Evolutionary conservation across 1,140 invertebrate species (phyloP).

Genomic region (Pseudoatta argentina): DNA sequence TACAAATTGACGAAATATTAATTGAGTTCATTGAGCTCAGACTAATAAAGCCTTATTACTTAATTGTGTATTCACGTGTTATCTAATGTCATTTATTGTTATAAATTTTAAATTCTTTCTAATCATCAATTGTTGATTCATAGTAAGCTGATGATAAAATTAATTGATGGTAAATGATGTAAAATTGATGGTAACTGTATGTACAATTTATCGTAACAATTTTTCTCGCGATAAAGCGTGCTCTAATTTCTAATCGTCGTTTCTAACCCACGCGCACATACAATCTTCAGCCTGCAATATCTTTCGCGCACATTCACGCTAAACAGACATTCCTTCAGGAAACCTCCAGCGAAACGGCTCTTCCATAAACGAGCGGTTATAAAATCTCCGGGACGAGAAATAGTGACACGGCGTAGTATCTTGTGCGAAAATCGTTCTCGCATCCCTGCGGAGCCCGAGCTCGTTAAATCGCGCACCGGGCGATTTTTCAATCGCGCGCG

Average conservation of each 20-base stretch:
- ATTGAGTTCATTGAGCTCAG: no score
- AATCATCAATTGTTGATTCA: neutral
- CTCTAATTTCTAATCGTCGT: neutral
- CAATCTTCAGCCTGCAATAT: constrained; percentile 16
- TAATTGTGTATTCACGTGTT: no score
- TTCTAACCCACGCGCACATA: neutral
- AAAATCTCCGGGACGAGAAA: constrained; percentile 63
- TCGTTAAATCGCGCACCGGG: constrained; percentile 67
- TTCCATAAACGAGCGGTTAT: constrained; percentile 40
- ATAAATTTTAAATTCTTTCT: neutral
- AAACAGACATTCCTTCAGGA: constrained; percentile 7
- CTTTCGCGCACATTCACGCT: constrained; percentile 32
- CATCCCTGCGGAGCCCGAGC: constrained; percentile 44
- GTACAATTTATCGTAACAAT: neutral
- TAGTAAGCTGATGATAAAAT: no score
- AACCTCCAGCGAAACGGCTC: neutral
- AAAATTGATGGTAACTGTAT: neutral
- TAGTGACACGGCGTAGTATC: constrained; percentile 44
- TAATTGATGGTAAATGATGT: no score
- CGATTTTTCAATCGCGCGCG: constrained; percentile 71
- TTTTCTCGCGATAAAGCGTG: neutral
- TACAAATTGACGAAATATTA: no score
- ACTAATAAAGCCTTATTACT: no score
- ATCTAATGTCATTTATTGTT: no score
- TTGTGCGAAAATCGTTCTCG: constrained; percentile 48